Evolutionary conservation across 1,140 invertebrate genomes (phyloP).

Genomic region (Macrobrachium nipponense): DNA sequence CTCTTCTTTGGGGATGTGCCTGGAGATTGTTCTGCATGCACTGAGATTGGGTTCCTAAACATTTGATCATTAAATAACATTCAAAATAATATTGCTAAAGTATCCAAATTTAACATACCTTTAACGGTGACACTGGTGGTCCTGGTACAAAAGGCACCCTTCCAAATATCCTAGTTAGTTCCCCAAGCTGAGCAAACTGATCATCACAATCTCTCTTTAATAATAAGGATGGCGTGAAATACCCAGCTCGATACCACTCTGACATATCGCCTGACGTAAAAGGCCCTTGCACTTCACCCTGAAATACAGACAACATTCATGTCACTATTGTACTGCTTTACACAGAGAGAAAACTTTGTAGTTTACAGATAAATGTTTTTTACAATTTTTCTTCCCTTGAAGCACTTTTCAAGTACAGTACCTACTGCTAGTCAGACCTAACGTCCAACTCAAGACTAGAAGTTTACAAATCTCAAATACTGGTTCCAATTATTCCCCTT

Average conservation of each 20-base stretch:
- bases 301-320: slow-evolving; percentile 11
- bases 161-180: slow-evolving; percentile 82
- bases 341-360: background rate
- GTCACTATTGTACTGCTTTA: background rate
- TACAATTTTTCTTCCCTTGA: no score
- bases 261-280: slow-evolving; percentile 89
- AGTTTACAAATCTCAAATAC: no score
- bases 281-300: slow-evolving; percentile 75
- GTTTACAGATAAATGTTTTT: no score
- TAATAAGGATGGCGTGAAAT: slow-evolving; percentile 84
- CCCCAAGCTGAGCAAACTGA: slow-evolving; percentile 76
- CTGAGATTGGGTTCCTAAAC: no score
- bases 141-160: slow-evolving; percentile 80
- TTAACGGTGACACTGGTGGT: slow-evolving; percentile 68
- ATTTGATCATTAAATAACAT: no score
- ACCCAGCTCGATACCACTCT: slow-evolving; percentile 90
- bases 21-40: no score
- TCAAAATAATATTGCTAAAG: background rate
- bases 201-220: slow-evolving; percentile 86
- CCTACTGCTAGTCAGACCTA: no score
- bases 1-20: no score
- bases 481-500: no score
- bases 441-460: no score
- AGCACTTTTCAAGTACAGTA: no score
- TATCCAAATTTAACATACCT: slow-evolving; percentile 10